Evolutionary conservation across 1,140 invertebrate species (phyloP), one percentile per base, ranked within the genome.

Genomic region (Helicoverpa zea): DNA sequence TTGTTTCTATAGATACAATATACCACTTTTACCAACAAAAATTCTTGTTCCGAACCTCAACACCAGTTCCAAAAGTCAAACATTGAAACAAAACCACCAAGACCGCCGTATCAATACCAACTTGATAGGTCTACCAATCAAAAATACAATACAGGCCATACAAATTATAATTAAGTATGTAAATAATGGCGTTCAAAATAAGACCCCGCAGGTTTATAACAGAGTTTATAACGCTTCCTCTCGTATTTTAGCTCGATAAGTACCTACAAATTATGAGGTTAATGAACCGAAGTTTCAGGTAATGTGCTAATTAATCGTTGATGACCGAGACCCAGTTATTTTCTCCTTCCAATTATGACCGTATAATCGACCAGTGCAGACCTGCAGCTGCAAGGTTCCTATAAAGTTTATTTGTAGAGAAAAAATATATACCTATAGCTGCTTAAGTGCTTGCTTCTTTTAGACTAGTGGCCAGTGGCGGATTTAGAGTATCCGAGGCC

Each of bases 251-350:
- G 30, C 73, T 23, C 54, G 29, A 54, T 59, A 82, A 76, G 80
- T 84, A 84, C 80, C 73, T 78, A 80, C 81, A 81, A 85, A 79
- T 87, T 85, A 84, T 84, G 80, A 84, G 84, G 85, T 84, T 78
- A 85, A 87, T 85, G 86, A 87, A 82, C 84, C 82, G 77, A 83
- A 82, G 81, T 66, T 83, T 84, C 58, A 84, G 78, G 76, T 87
- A 84, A 85, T 87, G 80, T 85, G 83, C 78, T 83, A 85, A 84
- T 85, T 85, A 85, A 83, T 85, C 81, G 77, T 81, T 79, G 72
- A 80, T 81, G 80, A 56, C 76, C 79, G 83, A 83, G 81, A 84
- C 3, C 35, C 35, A 35, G 35, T 35, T 35, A 35, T 35, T 35
- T 35, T 35, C 35, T 2, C 35, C 35, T 7, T 35, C 35, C 35